Conservation (phyloP, 2,797 vertebrate species). For the Hoplostethus atlanticus region DNA sequence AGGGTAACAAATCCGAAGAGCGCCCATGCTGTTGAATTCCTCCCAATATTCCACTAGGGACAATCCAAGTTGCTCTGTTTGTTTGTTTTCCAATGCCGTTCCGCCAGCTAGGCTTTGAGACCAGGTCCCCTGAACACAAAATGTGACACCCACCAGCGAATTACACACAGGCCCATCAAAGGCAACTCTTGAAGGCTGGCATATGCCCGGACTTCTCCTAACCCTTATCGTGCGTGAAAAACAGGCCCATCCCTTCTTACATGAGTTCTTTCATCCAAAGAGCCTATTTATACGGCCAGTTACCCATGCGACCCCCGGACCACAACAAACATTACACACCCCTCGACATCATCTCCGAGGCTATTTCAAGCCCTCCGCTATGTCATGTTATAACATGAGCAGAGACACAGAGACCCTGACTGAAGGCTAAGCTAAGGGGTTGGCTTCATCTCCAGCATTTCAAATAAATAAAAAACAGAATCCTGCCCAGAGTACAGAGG, state of each 20-base stretch:
- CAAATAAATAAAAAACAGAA: not conserved
- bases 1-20: conserved; percentile 38
- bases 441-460: conserved; percentile 25
- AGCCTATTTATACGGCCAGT: conserved; percentile 82
- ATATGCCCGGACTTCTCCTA: conserved; percentile 49
- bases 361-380: conserved; percentile 70
- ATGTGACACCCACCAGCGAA: conserved; percentile 70
- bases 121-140: conserved; percentile 65
- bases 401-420: conserved; percentile 46
- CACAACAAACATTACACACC: conserved; percentile 78
- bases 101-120: conserved; percentile 65
- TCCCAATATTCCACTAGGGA: conserved; percentile 56
- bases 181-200: conserved; percentile 62
- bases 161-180: conserved; percentile 70
- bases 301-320: conserved; percentile 73
- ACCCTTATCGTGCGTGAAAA: conserved; percentile 54
- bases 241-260: conserved; percentile 49
- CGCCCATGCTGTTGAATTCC: conserved; percentile 40
- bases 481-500: conserved; percentile 45
- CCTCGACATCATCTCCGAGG: conserved; percentile 73
- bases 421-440: conserved; percentile 50
- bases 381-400: conserved; percentile 60
- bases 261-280: conserved; percentile 69
- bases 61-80: conserved; percentile 48
- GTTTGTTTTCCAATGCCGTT: conserved; percentile 60